Evolutionary conservation across 1,140 invertebrate genomes (phyloP), one percentile per base, ranked within the genome.

Genomic region (Saccostrea glomerata): DNA sequence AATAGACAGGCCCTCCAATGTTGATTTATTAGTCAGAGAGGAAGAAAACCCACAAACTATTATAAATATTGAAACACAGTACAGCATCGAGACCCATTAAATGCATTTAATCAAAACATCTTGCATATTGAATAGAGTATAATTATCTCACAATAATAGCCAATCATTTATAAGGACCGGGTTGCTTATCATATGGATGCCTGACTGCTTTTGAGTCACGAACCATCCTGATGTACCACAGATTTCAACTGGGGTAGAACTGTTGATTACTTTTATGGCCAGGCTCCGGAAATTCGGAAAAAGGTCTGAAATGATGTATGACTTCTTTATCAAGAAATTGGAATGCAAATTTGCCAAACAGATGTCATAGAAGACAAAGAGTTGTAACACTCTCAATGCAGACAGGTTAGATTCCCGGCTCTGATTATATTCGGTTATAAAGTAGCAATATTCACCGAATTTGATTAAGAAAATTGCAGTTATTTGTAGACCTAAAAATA

Each of bases 1-100:
- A 2, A 15, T 30, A 25, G 15, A 77, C 23, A 2, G 13, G 7
- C 23, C 70, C 15, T 77, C 70, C 30, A 30, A 36, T 77, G 70
- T 77, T 77, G 70, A 77, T 77, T 77, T 77, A 77, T 77, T 77
- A 77, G 70, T 77, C 70, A 77, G 70, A 77, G 25, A 77, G 25
- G 70, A 77, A 77, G 70, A 77, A 25, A 30, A 77, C 25, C 70
- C 70, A 77, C 70, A 77, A 77, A 77, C 70, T 30, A 77, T 77
- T 77, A 77, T 77, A 25, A 77, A 77, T 77, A 77, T 77, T 77
- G 70, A 77, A 77, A 77, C 2, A 77, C 70, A 17, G 70, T 77
- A 30, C 15, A 47, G 17, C 60, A 66, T 20, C n/a, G 60, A 23
- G 70, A 6, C 70, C 70, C 70, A 77, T 77, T 77, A 77, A 77